These are phyloP conservation scores for Balearica regulorum DNA, from an alignment of 2,797 vertebrate species.

Conservation along the genomic window DNA sequence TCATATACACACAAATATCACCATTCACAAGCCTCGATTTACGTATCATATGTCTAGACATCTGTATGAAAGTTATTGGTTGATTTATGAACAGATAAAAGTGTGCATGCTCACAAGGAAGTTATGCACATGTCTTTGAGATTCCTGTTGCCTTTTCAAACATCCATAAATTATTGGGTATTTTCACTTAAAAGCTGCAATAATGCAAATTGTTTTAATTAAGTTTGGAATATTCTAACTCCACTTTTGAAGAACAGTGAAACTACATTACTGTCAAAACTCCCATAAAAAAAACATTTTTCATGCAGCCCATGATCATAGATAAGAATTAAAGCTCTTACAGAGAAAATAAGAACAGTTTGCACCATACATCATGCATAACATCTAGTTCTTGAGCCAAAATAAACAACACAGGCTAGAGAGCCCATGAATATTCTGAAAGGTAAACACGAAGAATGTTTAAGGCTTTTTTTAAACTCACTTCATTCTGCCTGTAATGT, in stretches of 20 bases:
- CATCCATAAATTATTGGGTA: background rate
- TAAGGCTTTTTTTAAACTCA: background rate
- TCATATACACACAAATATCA: background rate
- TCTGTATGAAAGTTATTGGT: background rate
- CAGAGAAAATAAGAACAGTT: background rate
- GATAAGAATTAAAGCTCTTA: constrained; percentile 7
- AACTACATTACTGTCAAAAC: background rate
- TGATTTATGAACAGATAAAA: background rate
- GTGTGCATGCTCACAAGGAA: background rate
- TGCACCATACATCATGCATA: background rate
- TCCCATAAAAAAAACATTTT: background rate
- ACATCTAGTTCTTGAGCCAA: background rate
- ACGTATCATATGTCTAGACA: background rate
- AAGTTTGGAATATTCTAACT: background rate
- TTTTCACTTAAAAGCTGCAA: background rate
- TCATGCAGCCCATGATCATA: background rate
- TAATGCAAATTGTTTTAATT: background rate
- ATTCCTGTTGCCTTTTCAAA: background rate
- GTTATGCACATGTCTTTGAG: background rate
- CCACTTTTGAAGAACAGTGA: background rate
- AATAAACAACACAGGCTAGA: background rate
- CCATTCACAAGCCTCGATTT: background rate
- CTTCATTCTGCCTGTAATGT: background rate
- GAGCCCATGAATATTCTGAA: background rate
- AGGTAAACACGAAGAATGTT: background rate